Evolutionary conservation across 2,888 invertebrate genomes (phyloP), one percentile per base, ranked within the genome.

Genomic region (Lomographa bimaculata): DNA sequence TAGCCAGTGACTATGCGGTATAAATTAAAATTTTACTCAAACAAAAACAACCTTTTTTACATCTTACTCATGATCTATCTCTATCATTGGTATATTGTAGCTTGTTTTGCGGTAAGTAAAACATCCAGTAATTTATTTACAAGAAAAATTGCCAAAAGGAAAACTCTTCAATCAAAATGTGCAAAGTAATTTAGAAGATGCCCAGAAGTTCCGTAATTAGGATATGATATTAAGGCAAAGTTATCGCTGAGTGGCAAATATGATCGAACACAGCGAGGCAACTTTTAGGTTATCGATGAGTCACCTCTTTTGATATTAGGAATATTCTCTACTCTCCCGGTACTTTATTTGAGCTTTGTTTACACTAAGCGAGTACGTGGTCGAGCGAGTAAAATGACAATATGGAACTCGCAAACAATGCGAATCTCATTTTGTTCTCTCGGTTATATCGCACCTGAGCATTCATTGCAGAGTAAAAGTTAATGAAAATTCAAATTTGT

Each of bases 171-270:
- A 37, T 43, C 42, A 43, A 43, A 37, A 37, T 27, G 32, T 37
- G 42, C 42, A 43, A 43, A 43, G 36, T 43, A 43, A 43, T 43
- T 37, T 43, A 36, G 32, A 36, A 23, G 36, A 37, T 21, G 36
- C 35, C 32, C 27, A 43, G 32, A 43, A 43, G 26, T 43, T 43
- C 32, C 12, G 28, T 37, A 43, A 43, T 43, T 43, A 43, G 27
- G 26, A 43, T 43, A 33, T 43, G 27, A 37, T 43, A 43, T 43
- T 23, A 24, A 26, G 27, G 32, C 26, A 12, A 37, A 43, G 30
- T 28, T 36, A 17, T 12, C 27, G 32, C 26, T 23, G 23, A 33
- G 36, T 32, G 33, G 36, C 26, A 42, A 36, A 43, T 37, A 43
- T 14, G 44, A 39, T 39, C 29, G 38, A 36, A 40, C 19, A 24